Base-by-base conservation (phyloP, 2,113 vertebrate genomes). In the Caloenas nicobarica region DNA sequence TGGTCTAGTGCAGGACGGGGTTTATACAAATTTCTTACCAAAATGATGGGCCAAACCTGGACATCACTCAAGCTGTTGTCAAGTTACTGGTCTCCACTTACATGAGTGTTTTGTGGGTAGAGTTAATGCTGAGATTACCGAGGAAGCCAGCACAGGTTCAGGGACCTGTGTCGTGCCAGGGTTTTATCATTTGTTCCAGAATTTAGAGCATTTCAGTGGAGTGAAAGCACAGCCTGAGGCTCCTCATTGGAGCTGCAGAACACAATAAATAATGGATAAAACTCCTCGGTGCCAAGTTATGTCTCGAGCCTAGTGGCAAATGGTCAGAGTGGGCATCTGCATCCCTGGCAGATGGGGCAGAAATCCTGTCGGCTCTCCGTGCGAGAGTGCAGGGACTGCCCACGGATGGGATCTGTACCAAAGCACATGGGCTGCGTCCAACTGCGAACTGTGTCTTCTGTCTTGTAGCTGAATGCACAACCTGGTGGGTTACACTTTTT, bases 231-330 rank as follows among this genome's bases (percentile, higher is more conserved):
- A 95, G 81, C 86, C 40, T 23, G 54, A 91, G 91, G 84, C 81
- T 93, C 73, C 90, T 91, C 80, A 48, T 2, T 94, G 91, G 92
- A 96, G 84, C 65, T 94, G 68, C n/a, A 78, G 93, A 94, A 83
- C 86, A 73, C 74, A 86, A 77, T 97, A 95, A 97, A 95, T 92
- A 97, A 97, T 92, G 87, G 76, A 91, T 93, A 62, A 76, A 96
- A 89, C 68, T 89, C 92, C 74, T 92, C 42, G 29, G 81, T 96
- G 95, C 87, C 88, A 71, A 92, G 65, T 62, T 78, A 7, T 7
- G 16, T 74, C 76, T 76, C 5, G 4, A 68, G 53, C 80, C 68
- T 64, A 22, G 53, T 93, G 91, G 46, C 86, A 86, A 88, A 53
- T 61, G 70, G 54, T 85, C 77, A 68, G 71, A 94, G 72, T 29